Conservation (phyloP, 1,140 invertebrate genomes). For the Anoplophora glabripennis region DNA sequence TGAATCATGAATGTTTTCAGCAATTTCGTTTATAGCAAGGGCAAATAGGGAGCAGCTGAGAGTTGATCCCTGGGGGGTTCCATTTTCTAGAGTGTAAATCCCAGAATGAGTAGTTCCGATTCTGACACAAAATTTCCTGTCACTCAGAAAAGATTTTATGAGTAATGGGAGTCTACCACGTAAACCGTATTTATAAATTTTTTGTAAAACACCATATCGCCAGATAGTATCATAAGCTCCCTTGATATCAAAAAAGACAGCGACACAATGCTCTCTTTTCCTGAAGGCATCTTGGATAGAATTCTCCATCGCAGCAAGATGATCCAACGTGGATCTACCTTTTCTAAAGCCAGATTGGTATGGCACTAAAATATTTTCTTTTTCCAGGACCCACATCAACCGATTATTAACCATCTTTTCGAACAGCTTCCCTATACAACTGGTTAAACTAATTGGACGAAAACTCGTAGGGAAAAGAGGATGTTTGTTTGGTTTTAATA, state of each 20-base stretch:
- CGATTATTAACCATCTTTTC: slow-evolving; percentile 30
- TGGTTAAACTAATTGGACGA: slow-evolving; percentile 26
- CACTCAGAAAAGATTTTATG: no score
- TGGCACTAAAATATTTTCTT: slow-evolving; percentile 7
- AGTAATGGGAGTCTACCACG: no score
- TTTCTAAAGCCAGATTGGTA: slow-evolving; percentile 24
- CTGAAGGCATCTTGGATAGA: slow-evolving; percentile 16
- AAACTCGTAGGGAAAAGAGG: background rate
- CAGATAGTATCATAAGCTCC: slow-evolving; percentile 22
- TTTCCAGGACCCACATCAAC: slow-evolving; percentile 19
- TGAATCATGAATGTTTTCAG: no score
- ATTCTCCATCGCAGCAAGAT: slow-evolving; percentile 19
- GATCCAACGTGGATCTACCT: slow-evolving; percentile 22
- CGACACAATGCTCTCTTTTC: slow-evolving; percentile 9
- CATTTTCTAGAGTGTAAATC: no score
- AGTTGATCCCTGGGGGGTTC: no score
- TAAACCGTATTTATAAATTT: no score
- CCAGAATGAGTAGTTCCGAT: no score
- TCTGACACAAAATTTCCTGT: no score
- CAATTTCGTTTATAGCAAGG: no score
- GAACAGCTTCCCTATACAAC: slow-evolving; percentile 25
- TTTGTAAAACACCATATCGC: background rate
- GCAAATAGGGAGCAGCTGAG: no score
- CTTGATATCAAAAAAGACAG: slow-evolving; percentile 26
- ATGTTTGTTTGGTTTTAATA: slow-evolving; percentile 1